phyloP scores from a whole-genome alignment of 2,888 invertebrate species.

The Apotomis turbidana region DNA sequence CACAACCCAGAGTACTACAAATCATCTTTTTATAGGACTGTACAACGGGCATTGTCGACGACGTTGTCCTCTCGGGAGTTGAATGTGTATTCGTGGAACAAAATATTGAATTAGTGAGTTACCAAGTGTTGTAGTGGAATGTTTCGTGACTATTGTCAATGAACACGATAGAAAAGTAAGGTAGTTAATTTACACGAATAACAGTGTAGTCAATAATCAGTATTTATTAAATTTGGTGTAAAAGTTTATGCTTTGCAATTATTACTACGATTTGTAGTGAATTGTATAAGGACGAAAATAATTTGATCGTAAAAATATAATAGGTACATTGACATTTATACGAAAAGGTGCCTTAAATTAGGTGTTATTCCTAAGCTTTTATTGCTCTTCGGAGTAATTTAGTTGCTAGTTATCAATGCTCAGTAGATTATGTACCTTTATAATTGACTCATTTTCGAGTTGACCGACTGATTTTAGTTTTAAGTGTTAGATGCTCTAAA shows the following conservation, averaged over 20 bases:
- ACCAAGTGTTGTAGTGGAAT: constrained; percentile 60
- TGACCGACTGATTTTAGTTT: constrained; percentile 78
- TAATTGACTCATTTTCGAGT: constrained; percentile 73
- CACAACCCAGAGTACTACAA: constrained; percentile 75
- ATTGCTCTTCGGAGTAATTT: constrained; percentile 38
- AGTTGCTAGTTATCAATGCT: constrained; percentile 62
- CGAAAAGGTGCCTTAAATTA: constrained; percentile 46
- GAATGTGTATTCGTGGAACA: constrained; percentile 40
- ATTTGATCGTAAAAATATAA: constrained; percentile 18
- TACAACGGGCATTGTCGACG: constrained; percentile 56
- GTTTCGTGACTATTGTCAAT: constrained; percentile 46
- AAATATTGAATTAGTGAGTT: constrained; percentile 56
- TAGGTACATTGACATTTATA: constrained; percentile 21
- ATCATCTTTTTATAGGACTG: constrained; percentile 80
- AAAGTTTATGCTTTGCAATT: constrained; percentile 16
- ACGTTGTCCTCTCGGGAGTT: constrained; percentile 58
- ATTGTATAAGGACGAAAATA: constrained; percentile 16
- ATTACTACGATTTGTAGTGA: constrained; percentile 14
- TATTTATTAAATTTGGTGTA: constrained; percentile 52
- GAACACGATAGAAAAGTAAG: constrained; percentile 42
- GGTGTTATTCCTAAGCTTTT: constrained; percentile 34
- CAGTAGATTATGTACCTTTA: constrained; percentile 64
- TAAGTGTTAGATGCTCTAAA: constrained; percentile 75
- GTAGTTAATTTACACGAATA: constrained; percentile 42
- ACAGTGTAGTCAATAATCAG: constrained; percentile 56